Evolutionary conservation across 2,113 vertebrate genomes (phyloP).

Genomic region (Megatriorchis doriae): DNA sequence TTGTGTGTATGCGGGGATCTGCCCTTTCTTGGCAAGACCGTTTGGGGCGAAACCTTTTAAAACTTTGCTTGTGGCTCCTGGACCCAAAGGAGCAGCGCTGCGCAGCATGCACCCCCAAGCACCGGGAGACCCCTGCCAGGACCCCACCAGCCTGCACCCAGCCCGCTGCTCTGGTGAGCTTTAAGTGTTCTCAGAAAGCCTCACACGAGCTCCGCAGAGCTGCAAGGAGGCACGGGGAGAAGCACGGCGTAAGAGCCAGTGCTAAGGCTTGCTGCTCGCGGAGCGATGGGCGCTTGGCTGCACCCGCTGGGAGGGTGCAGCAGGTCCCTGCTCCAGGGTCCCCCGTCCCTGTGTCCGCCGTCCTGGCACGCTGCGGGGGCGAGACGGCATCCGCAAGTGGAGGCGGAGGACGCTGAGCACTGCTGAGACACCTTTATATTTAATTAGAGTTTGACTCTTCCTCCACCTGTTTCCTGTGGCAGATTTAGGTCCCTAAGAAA

Average conservation of each 20-base stretch:
- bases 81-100: not conserved
- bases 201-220: not conserved
- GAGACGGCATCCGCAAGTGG: not conserved
- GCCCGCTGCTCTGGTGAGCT: not conserved
- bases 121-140: not conserved
- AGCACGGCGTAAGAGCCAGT: fast-evolving
- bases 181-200: not conserved
- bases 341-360: not conserved
- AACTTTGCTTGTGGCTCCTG: not conserved
- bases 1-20: not conserved
- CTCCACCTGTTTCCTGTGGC: slow-evolving; percentile 41
- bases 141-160: not conserved
- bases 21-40: too few relatives aligned
- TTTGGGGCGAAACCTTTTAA: not conserved
- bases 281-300: not conserved
- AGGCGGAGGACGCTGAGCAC: not conserved
- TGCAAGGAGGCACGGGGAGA: not conserved
- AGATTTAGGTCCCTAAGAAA: not conserved
- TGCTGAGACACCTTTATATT: not conserved
- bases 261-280: not conserved
- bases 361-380: fast-evolving
- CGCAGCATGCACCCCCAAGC: not conserved
- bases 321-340: not conserved
- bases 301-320: not conserved
- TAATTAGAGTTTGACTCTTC: slow-evolving; percentile 4